Evolutionary conservation across 2,113 vertebrate genomes (phyloP), one percentile per base, ranked within the genome.

Genomic region (Callospermophilus lateralis): DNA sequence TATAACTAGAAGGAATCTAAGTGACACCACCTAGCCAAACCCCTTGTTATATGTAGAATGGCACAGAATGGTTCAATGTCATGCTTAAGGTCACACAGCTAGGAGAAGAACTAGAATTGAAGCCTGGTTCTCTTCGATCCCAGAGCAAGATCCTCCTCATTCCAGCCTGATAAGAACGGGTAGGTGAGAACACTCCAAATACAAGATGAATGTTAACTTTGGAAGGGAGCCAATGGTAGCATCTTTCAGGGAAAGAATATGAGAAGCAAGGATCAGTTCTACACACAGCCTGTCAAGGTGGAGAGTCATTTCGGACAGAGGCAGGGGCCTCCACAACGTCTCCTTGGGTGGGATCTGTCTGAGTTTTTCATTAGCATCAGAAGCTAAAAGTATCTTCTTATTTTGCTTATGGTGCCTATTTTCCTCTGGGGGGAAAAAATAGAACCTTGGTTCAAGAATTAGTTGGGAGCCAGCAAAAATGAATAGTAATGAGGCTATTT

Each of bases 401-500:
- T 84, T 79, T 97, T 88, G 79, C 90, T 96, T 96, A 68, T 95
- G 95, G 81, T 96, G 68, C 76, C 53, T 95, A 16, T 96, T 94
- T 95, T 96, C 80, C 81, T 90, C 1, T 84, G 63, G 94, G 65
- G 28, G 84, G 32, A 88, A 93, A 97, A 98, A 98, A 98, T 98
- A 98, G 98, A 98, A 98, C 97, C 96, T 98, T 97, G 1, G 98
- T 98, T 98, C 98, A 98, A 98, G 97, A 98, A 98, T 98, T 98
- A 98, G 98, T 98, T 92, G 95, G 96, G 93, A 99, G 98, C 98
- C 98, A 98, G 97, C 95, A 98, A 98, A 98, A 98, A 98, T 98
- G 98, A 99, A 98, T 98, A 98, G 98, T 98, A 98, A 99, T 98
- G 98, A 99, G 97, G 97, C 97, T 98, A 98, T 98, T 98, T 98